Base-by-base conservation (phyloP, 2,797 vertebrate genomes). In the Salarias fasciatus region DNA sequence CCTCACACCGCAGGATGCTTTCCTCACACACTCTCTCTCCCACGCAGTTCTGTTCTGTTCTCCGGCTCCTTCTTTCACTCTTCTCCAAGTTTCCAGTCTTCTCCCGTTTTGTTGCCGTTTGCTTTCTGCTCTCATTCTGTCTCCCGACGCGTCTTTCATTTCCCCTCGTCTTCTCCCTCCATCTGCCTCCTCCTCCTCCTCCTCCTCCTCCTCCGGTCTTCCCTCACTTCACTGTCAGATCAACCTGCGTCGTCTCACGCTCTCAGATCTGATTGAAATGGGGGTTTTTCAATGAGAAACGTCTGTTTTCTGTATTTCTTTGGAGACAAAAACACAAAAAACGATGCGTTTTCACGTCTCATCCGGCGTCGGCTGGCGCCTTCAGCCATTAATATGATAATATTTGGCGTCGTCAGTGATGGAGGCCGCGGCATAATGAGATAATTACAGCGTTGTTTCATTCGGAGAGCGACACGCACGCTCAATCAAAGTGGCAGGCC, bases 401-500 rank as follows among this genome's bases (percentile, higher is more conserved):
- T 91, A 84, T 24, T 24, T 24, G 18, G 18, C 18, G 18, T 24
- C 24, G 18, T 79, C 68, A 72, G 79, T 86, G 85, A 86, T 68
- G 86, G 87, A 75, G 77, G 75, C 87, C 52, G 11, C 31, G 18
- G 71, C 94, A 90, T 96, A 96, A 97, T 96, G 89, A 96, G 96
- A 97, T 96, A 96, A 95, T 95, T 95, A 94, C 95, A 91, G 94
- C 92, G 94, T 96, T 95, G 85, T 94, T 94, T 93, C 94, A 94
- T 95, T 94, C 93, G 84, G 91, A 94, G 92, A 89, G 89, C 83
- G 88, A 94, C 94, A 91, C 81, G 80, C 92, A 84, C 84, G 87
- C 92, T 96, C 94, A 94, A 95, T 98, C 95, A 96, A 94, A 95
- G 95, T 95, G 94, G 94, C 96, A 96, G 94, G 86, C 89, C 91